Conservation (phyloP, 1,140 invertebrate genomes). For the Heliconius eleuchia region DNA sequence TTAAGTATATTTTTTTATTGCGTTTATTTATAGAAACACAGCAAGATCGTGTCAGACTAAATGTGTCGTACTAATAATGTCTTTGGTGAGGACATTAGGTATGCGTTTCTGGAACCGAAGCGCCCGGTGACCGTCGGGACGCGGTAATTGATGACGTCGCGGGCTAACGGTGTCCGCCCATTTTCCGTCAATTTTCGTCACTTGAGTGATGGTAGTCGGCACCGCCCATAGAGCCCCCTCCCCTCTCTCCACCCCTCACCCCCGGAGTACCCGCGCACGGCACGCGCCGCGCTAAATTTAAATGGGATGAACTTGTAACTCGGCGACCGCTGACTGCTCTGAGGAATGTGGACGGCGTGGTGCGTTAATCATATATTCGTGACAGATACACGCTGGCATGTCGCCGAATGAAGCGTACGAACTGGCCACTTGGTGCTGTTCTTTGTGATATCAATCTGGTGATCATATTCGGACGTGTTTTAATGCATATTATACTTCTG, state of each 20-base stretch:
- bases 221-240: slow-evolving; percentile 58
- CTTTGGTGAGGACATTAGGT: slow-evolving; percentile 60
- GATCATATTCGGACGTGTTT: slow-evolving; percentile 26
- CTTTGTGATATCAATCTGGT: slow-evolving; percentile 17
- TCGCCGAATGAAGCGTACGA: slow-evolving; percentile 47
- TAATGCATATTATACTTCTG: slow-evolving; percentile 1
- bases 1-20: slow-evolving; percentile 37
- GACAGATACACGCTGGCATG: slow-evolving; percentile 70
- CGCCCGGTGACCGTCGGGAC: slow-evolving; percentile 72
- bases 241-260: slow-evolving; percentile 18
- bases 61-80: slow-evolving; percentile 54
- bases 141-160: slow-evolving; percentile 79
- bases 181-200: slow-evolving; percentile 81
- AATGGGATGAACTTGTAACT: slow-evolving; percentile 78
- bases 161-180: slow-evolving; percentile 77
- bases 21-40: slow-evolving; percentile 30
- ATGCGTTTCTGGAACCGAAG: slow-evolving; percentile 60
- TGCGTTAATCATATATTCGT: slow-evolving; percentile 78
- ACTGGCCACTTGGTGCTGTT: slow-evolving; percentile 40
- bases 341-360: slow-evolving; percentile 66
- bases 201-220: slow-evolving; percentile 77
- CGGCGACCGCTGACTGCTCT: slow-evolving; percentile 51
- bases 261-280: slow-evolving; percentile 53
- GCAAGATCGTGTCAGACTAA: slow-evolving; percentile 15
- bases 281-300: slow-evolving; percentile 80